Base-by-base conservation (phyloP, 1,140 invertebrate genomes). In the Mya arenaria region DNA sequence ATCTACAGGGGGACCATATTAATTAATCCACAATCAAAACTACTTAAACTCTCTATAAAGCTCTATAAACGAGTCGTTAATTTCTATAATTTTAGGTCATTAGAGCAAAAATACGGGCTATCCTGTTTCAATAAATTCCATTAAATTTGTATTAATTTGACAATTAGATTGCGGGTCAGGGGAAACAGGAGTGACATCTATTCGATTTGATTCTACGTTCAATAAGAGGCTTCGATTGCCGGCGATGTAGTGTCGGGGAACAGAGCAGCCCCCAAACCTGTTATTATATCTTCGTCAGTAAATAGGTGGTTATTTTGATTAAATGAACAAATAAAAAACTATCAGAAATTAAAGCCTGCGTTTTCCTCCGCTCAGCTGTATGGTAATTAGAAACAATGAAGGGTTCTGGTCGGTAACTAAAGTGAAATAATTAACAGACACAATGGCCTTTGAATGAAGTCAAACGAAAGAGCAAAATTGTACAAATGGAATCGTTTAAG, bases 81-180 rank as follows among this genome's bases (percentile, higher is more conserved):
- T 60, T 68, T 55, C 65, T 69, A 71, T 80, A 80, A 80, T 80
- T 71, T 80, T 55, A 36, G 77, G 65, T 71, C 63, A 80, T 80
- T 80, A 80, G 77, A 62, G 77, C 77, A 80, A 80, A 80, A 80
- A 32, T 80, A 71, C 48, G 39, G 66, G 28, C 65, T 80, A 80
- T 80, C 77, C 32, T 30, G 32, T 80, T 80, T 15, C 77, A 4
- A 69, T 69, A 71, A 66, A 60, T 80, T 68, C 77, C 77, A 80
- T 80, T 80, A 80, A 80, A 80, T 80, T 80, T 80, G 77, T 80
- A 80, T 80, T 80, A 80, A 80, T 71, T 80, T 80, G 77, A 80
- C 77, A 80, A 80, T 80, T 80, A 52, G 66, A 80, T 80, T 80
- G 77, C 55, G 37, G 65, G 65, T 71, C 66, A 62, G 3, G 30